Evolutionary conservation across 2,797 vertebrate species (phyloP).

Genomic region (Streptopelia turtur): DNA sequence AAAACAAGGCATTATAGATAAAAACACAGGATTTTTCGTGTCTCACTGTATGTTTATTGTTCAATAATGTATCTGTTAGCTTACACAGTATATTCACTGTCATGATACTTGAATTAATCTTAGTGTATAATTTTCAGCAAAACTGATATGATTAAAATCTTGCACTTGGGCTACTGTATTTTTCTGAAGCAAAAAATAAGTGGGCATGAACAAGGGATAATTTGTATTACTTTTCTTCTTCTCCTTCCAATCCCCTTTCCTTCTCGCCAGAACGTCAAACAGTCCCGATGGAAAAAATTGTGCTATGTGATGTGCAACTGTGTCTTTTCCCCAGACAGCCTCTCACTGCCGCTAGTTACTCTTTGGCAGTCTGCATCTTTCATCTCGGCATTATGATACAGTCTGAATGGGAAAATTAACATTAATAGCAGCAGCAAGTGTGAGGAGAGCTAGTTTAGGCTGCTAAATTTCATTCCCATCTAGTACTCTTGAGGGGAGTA

Average conservation of each 20-base stretch:
- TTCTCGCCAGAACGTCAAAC: neutral
- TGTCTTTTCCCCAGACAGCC: slow-evolving; percentile 27
- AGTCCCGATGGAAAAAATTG: neutral
- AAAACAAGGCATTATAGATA: neutral
- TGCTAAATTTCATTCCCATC: neutral
- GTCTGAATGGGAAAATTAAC: slow-evolving; percentile 61
- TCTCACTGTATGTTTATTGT: neutral
- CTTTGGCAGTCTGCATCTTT: slow-evolving; percentile 53
- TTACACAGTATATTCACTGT: neutral
- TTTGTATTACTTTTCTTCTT: neutral
- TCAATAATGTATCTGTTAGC: neutral
- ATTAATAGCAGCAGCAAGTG: slow-evolving; percentile 46
- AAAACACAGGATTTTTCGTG: neutral
- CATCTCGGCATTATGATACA: slow-evolving; percentile 54
- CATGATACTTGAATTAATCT: neutral
- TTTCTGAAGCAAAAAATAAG: neutral
- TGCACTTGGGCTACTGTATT: neutral
- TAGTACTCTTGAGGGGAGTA: slow-evolving; percentile 14
- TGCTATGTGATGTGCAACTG: neutral
- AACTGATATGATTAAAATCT: neutral
- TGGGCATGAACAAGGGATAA: neutral
- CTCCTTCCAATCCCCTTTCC: neutral
- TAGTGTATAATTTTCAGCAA: neutral
- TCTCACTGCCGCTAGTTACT: slow-evolving; percentile 1
- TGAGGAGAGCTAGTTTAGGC: slow-evolving; percentile 22